Evolutionary conservation across 2,888 invertebrate species (phyloP), one percentile per base, ranked within the genome.

Genomic region (Drosophila histrio): DNA sequence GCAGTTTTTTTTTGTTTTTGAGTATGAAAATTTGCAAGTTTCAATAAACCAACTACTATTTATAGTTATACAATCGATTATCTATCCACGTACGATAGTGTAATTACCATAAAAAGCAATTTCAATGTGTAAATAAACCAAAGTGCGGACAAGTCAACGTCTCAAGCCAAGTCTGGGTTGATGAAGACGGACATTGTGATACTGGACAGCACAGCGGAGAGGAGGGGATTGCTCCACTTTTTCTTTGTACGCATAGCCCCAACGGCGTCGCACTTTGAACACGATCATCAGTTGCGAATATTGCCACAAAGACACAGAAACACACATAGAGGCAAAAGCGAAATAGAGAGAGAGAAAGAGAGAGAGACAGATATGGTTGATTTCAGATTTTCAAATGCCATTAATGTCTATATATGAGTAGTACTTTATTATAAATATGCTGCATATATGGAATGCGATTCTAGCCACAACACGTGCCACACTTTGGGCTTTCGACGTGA

Each of bases 231-330:
- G 86, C 44, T 62, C 65, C 47, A 83, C 60, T 66, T 72, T 68
- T 71, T 62, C 49, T 52, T 56, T 67, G 61, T 63, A 49, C 32
- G 30, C 32, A 38, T 46, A 53, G 50, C 36, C 41, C 41, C 8
- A 34, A 36, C 19, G 39, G 47, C 53, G 26, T 54, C 68, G 81
- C 52, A 79, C 81, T 86, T 81, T 81, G 81, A 61, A 86, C 81
- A 36, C 62, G 66, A 87, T 81, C 87, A 77, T 74, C 80, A 77
- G 81, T 74, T 65, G 74, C 46, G 47, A 34, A 34, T 58, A 30
- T 53, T 41, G 36, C 26, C 59, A 26, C 28, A 41, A n/a, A 44
- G 39, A 46, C 13, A 30, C 19, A 22, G 36, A 34, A 8, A 36
- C 7, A 36, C 11, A 34, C 22, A 38, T 5, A 22, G 15, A 41